Evolutionary conservation across 2,113 vertebrate genomes (phyloP).

Genomic region (Alethe castanea): DNA sequence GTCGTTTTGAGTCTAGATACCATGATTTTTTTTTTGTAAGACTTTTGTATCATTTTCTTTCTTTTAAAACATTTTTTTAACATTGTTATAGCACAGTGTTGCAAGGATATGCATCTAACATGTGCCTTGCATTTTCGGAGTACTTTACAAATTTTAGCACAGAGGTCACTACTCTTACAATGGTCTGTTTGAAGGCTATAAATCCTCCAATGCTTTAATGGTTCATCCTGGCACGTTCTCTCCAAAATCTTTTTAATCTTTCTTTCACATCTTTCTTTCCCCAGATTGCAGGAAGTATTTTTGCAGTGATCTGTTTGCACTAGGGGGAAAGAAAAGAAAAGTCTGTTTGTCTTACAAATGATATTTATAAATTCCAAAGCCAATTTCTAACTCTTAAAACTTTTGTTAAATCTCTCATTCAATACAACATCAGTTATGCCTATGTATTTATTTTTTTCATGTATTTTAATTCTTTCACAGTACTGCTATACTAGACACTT

Average conservation of each 20-base stretch:
- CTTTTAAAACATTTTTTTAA: background rate
- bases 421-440: background rate
- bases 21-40: background rate
- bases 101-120: background rate
- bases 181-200: background rate
- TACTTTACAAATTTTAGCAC: background rate
- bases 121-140: background rate
- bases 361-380: background rate
- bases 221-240: background rate
- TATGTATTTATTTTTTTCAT: background rate
- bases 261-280: background rate
- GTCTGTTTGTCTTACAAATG: background rate
- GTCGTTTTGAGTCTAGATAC: background rate
- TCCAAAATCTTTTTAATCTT: background rate
- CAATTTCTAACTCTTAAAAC: background rate
- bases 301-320: background rate
- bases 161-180: background rate
- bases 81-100: background rate
- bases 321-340: background rate
- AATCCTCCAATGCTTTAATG: background rate
- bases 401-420: background rate
- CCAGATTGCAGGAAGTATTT: background rate
- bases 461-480: background rate
- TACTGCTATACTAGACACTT: background rate
- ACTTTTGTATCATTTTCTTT: background rate